Base-by-base conservation (phyloP, 2,888 invertebrate species). In the Oegoconia quadripuncta region DNA sequence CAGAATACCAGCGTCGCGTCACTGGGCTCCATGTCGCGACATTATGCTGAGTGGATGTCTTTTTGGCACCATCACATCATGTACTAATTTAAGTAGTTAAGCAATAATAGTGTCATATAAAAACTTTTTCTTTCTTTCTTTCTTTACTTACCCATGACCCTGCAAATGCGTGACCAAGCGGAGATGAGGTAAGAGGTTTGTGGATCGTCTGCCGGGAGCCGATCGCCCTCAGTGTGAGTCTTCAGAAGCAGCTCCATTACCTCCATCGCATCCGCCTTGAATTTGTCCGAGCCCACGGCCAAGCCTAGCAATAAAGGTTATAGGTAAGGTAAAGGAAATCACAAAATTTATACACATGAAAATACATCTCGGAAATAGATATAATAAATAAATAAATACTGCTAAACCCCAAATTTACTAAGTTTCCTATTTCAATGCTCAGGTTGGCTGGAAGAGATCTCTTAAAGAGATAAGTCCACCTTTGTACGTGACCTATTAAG, bases 131-230 rank as follows among this genome's bases (percentile, higher is more conserved):
- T 20, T 11, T 5, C 4, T 11, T 11, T 2, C 12, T n/a, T 11
- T 11, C 11, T n/a, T 11, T 11, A 23, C 14, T 1, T 9, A 39
- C 25, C 25, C 28, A 22, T 27, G 6, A 98, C 95, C 81, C 97
- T 97, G 86, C 99, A 99, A 80, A 99, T 98, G 52, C 99, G 91
- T 0, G 99, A 97, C 99, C 99, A 99, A 1, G 99, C 98, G 0
- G 98, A 97, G 54, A 99, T 99, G 75, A 99, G 93, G 82, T 98
- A 99, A 8, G 97, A 97, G 15, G 98, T 95, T 82, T 98, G 98
- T 1, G 98, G 98, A 82, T 99, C 98, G 68, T 99, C 98, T 45
- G 97, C 97, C 0, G 96, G 93, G 48, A 97, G 78, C 59, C 93
- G 93, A 14, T 93, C 92, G 48, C 92, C 93, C 61, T 95, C 95